phyloP scores from a whole-genome alignment of 2,888 invertebrate species.

The Invenusta paracnida region DNA sequence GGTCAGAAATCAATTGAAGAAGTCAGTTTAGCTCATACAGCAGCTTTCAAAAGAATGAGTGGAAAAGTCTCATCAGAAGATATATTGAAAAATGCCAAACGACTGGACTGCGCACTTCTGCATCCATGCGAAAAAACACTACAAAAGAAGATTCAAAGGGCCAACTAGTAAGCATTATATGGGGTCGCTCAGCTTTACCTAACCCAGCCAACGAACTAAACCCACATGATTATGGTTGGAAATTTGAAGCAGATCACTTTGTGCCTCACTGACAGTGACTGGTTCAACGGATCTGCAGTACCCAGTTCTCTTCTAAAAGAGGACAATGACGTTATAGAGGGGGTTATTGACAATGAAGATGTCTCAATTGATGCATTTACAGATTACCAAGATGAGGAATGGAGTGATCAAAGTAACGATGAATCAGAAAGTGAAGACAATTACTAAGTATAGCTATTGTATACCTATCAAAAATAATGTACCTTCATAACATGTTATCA shows the following conservation, averaged over 20 bases:
- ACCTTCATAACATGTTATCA: slow-evolving; percentile 6
- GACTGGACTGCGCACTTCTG: slow-evolving; percentile 38
- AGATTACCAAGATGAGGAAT: neutral
- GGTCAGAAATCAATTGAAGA: neutral
- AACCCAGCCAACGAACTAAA: neutral
- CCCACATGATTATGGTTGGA: neutral
- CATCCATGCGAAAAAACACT: slow-evolving; percentile 35
- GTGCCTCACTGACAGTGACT: neutral
- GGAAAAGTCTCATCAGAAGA: slow-evolving; percentile 35
- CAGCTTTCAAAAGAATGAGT: slow-evolving; percentile 35
- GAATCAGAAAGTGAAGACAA: slow-evolving; percentile 23
- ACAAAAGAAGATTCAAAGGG: slow-evolving; percentile 31
- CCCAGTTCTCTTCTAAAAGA: neutral
- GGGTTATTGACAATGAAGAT: neutral
- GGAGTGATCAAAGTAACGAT: slow-evolving; percentile 7
- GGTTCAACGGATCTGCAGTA: neutral
- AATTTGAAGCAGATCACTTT: slow-evolving; percentile 8
- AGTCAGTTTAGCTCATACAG: slow-evolving; percentile 34
- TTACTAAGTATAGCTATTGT: neutral
- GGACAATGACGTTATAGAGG: neutral
- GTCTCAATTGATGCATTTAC: neutral
- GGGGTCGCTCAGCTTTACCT: slow-evolving; percentile 16
- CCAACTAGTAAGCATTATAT: slow-evolving; percentile 34
- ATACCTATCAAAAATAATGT: neutral
- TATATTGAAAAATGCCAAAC: slow-evolving; percentile 38